These are phyloP conservation scores for Hephaestus fuliginosus DNA, from an alignment of 2,797 vertebrate species.

Conservation along the genomic window DNA sequence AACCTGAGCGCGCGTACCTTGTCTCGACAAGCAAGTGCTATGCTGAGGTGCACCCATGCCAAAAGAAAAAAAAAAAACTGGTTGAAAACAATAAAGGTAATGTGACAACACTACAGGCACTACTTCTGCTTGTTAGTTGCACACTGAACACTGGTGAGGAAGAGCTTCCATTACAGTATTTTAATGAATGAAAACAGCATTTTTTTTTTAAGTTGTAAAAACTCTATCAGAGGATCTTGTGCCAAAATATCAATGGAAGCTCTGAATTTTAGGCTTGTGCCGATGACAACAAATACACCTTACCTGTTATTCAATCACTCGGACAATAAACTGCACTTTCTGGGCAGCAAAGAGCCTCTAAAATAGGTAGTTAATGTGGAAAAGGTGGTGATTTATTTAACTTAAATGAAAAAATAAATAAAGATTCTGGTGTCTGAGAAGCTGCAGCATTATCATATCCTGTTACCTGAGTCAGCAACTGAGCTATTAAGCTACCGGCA, in stretches of 20 bases:
- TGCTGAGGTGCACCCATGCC: constrained; percentile 71
- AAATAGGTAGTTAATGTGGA: not conserved
- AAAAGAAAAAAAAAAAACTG: constrained; percentile 37
- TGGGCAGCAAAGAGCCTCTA: not conserved
- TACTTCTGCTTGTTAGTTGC: constrained; percentile 75
- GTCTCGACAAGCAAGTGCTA: constrained; percentile 74
- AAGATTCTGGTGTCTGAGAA: not conserved
- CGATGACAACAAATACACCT: constrained; percentile 35
- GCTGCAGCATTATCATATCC: not conserved
- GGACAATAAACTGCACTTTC: not conserved
- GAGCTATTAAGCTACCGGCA: constrained; percentile 46
- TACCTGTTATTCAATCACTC: not conserved
- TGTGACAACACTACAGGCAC: constrained; percentile 58
- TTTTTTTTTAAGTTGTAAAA: not conserved
- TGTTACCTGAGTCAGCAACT: not conserved
- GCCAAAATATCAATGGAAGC: constrained; percentile 77
- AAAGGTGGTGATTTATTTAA: not conserved
- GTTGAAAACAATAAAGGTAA: constrained; percentile 7
- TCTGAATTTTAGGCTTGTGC: constrained; percentile 77
- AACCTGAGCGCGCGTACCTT: constrained; percentile 48
- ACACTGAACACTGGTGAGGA: constrained; percentile 57
- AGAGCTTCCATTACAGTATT: constrained; percentile 74
- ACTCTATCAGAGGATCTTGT: constrained; percentile 15
- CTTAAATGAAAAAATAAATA: not conserved
- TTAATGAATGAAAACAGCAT: not conserved